These are phyloP conservation scores for Ennomos erosarius DNA, from an alignment of 2,888 invertebrate species.

Conservation along the genomic window DNA sequence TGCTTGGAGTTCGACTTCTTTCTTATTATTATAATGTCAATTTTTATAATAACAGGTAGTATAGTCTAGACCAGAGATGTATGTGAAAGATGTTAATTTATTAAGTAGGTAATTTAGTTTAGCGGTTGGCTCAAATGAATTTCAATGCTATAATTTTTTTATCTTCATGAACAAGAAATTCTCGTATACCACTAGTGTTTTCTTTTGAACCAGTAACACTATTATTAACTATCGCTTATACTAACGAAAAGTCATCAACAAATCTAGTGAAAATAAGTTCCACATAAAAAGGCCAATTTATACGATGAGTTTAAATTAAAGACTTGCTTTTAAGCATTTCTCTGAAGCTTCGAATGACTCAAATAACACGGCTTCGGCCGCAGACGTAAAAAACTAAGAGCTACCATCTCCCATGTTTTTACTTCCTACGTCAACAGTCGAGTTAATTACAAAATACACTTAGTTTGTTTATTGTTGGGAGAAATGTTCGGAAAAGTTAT, in stretches of 20 bases:
- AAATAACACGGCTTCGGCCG: slow-evolving; percentile 49
- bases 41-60: slow-evolving; percentile 44
- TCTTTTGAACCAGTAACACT: no score
- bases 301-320: slow-evolving; percentile 36
- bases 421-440: slow-evolving; percentile 34
- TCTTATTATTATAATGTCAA: slow-evolving; percentile 44
- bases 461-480: slow-evolving; percentile 45
- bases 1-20: slow-evolving; percentile 47
- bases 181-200: no score
- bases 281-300: slow-evolving; percentile 34
- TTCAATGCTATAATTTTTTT: no score
- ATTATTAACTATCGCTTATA: no score
- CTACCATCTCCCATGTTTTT: slow-evolving; percentile 48
- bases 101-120: no score
- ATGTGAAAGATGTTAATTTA: slow-evolving; percentile 23
- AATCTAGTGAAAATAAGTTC: slow-evolving; percentile 15
- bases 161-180: no score
- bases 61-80: slow-evolving; percentile 40
- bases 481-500: slow-evolving; percentile 14
- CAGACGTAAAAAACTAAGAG: slow-evolving; percentile 55
- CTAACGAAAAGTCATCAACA: background rate
- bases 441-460: slow-evolving; percentile 48
- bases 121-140: no score
- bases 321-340: slow-evolving; percentile 33
- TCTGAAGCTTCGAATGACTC: slow-evolving; percentile 40